Base-by-base conservation (phyloP, 2,888 invertebrate species). In the Ennomos fuscantarius region DNA sequence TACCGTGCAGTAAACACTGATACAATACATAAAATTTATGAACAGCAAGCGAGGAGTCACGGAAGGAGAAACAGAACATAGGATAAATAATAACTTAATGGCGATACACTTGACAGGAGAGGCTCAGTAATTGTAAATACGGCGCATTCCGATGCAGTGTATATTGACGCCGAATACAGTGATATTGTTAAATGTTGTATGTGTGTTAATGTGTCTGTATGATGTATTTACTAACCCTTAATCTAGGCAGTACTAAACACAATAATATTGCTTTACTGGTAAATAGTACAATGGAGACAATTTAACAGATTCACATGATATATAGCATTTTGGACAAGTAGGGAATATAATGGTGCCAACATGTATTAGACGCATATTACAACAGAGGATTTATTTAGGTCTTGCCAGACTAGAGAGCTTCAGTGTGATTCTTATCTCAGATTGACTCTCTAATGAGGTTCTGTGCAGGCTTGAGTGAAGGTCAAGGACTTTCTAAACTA, bases 1-100 rank as follows among this genome's bases (percentile, higher is more conserved):
- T 87, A 84, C 79, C 91, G 91, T 92, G 91, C 91, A 92, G 63
- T 82, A 81, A 82, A 89, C 87, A 87, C 84, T 79, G 79, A 86
- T 82, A 86, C 74, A 78, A 24, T 74, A 76, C 79, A 82, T 77
- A 77, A 79, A 80, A 76, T 79, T 76, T 78, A 86, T 84, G 73
- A 82, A 81, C 81, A 87, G 87, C 90, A 90, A 90, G 90, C 90
- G 72, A 86, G 89, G 91, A 87, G 56, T 77, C 78, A 82, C 79
- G 74, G 80, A 74, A 84, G 85, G 84, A 84, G 82, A 81, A 87
- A 88, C 65, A 55, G 58, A 78, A 76, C 78, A 81, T 72, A 82
- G 84, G 86, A 86, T 69, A 76, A 79, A 81, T 79, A 66, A 78
- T 62, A 75, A 78, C 62, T 69, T 70, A 64, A 81, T 78, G 82